These are phyloP conservation scores for Streptopelia turtur DNA, from an alignment of 2,797 vertebrate genomes.

Conservation along the genomic window DNA sequence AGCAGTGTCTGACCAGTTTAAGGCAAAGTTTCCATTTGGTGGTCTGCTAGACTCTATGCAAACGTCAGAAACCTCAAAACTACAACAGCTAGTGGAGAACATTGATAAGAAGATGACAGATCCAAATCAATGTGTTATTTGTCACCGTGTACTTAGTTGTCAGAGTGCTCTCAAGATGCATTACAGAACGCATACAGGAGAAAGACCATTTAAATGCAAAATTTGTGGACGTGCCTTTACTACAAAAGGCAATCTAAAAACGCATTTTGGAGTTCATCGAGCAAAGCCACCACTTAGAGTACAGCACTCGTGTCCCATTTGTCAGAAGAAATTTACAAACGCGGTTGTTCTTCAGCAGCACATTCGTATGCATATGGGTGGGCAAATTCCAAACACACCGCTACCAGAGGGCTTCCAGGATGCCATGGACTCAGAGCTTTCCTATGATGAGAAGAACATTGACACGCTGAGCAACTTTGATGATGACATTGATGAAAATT, in stretches of 20 bases:
- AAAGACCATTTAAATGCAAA: constrained; percentile 99
- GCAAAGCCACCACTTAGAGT: constrained; percentile 97
- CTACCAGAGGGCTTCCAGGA: constrained; percentile 93
- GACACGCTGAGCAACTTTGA: constrained; percentile 93
- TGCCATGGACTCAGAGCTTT: constrained; percentile 89
- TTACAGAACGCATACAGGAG: constrained; percentile 98
- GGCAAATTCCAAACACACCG: constrained; percentile 96
- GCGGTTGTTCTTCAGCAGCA: constrained; percentile 98
- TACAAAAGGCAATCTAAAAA: constrained; percentile 99
- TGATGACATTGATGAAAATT: constrained; percentile 93
- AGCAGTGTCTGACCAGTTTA: constrained; percentile 92
- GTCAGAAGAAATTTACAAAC: constrained; percentile 99
- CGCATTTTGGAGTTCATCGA: constrained; percentile 98
- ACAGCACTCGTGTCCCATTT: constrained; percentile 99
- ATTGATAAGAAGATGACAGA: constrained; percentile 99
- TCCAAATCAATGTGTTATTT: constrained; percentile 98
- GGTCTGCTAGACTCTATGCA: constrained; percentile 99
- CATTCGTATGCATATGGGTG: constrained; percentile 99
- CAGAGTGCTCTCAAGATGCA: constrained; percentile 99
- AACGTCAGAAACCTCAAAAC: constrained; percentile 98
- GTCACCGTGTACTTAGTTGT: constrained; percentile 98
- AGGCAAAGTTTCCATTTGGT: constrained; percentile 97
- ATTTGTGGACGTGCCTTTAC: constrained; percentile 98
- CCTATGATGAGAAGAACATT: constrained; percentile 90
- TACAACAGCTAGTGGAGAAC: constrained; percentile 98